A percentile compares a stretch with the other conserved stretches of the same genome.
phyloP scores from a whole-genome alignment of 2,113 vertebrate species.

The Caretta caretta region DNA sequence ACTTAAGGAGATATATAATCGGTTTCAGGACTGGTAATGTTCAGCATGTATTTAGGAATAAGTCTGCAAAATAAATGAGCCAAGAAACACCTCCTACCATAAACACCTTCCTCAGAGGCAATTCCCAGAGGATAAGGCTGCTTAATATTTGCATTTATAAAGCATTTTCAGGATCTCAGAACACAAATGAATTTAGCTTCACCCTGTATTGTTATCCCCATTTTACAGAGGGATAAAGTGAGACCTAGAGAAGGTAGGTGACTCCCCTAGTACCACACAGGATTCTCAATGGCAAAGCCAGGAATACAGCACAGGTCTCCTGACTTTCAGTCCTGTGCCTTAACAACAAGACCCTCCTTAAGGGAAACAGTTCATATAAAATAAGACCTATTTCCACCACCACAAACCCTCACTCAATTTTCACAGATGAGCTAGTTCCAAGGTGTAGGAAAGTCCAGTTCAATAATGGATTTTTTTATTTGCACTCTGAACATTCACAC shows the following conservation, averaged over 20 bases:
- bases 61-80: not conserved
- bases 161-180: not conserved
- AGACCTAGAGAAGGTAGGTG: not conserved
- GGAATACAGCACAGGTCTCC: not conserved
- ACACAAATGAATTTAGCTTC: not conserved
- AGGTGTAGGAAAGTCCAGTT: not conserved
- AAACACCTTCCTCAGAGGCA: not conserved
- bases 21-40: not conserved
- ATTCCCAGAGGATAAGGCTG: not conserved
- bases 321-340: not conserved
- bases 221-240: not conserved
- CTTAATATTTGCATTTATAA: not conserved
- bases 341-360: not conserved
- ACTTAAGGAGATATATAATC: not conserved
- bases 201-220: not conserved
- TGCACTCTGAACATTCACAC: not conserved
- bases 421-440: not conserved
- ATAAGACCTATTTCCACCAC: not conserved
- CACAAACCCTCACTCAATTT: not conserved
- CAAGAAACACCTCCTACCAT: not conserved
- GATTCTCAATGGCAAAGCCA: not conserved
- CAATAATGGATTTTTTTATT: not conserved
- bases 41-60: not conserved
- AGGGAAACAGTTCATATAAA: not conserved
- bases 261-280: not conserved